phyloP scores from a whole-genome alignment of 1,140 invertebrate genomes.

The Scaptomyza pallida region DNA sequence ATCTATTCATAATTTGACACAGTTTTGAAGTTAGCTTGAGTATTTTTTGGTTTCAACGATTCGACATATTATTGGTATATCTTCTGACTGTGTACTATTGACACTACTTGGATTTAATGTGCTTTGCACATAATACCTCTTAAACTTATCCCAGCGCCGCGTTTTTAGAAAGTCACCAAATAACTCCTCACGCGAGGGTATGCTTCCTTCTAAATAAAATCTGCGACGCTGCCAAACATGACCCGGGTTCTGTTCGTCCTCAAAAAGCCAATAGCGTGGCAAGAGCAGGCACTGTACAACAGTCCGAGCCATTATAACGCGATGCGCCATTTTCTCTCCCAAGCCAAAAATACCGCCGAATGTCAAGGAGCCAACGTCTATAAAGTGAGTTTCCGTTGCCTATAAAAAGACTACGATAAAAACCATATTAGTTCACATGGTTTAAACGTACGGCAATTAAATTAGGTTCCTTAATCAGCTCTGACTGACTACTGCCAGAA shows the following conservation, averaged over 20 bases:
- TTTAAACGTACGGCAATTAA: neutral
- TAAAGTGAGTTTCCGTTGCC: constrained; percentile 61
- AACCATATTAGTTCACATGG: neutral
- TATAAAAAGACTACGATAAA: neutral
- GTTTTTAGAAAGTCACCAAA: constrained; percentile 85
- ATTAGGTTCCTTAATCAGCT: neutral
- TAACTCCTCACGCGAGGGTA: constrained; percentile 84
- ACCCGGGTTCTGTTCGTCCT: constrained; percentile 85
- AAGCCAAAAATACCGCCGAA: constrained; percentile 78
- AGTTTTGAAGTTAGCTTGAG: too few relatives aligned
- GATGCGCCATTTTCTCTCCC: constrained; percentile 85
- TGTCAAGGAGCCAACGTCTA: constrained; percentile 77
- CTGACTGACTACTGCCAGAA: neutral
- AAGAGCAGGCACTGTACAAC: constrained; percentile 85
- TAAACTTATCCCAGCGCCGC: constrained; percentile 85
- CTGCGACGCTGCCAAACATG: constrained; percentile 86
- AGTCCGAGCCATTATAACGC: constrained; percentile 85
- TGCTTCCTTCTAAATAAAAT: constrained; percentile 85
- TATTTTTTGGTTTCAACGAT: constrained; percentile 61
- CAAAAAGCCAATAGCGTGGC: constrained; percentile 86
- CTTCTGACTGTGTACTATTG: constrained; percentile 51
- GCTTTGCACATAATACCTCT: constrained; percentile 80
- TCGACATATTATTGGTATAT: constrained; percentile 73
- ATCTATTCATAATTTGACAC: too few relatives aligned
- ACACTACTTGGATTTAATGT: constrained; percentile 22